Evolutionary conservation across 1,140 invertebrate genomes (phyloP), one percentile per base, ranked within the genome.

Genomic region (Ephestia elutella): DNA sequence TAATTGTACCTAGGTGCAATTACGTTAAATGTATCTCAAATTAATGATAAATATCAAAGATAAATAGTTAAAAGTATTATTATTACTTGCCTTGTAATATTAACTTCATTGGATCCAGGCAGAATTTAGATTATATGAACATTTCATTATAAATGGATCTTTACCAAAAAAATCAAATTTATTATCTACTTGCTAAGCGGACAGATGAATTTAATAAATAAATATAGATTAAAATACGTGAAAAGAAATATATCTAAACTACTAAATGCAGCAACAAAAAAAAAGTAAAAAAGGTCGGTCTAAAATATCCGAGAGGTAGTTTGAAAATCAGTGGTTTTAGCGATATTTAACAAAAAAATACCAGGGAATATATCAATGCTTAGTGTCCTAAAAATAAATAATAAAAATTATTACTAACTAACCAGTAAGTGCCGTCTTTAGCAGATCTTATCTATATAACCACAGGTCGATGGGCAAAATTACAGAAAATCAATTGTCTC

Each of bases 1-100:
- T 68, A 77, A 76, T 83, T 84, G 79, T 80, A 82, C 78, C 75
- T 77, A 81, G 75, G 78, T 82, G 80, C 77, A 71, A 74, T 70
- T 55, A 62, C 15, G 2, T 59, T 56, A 32, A 56, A 17, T 48
- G 32, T 35, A 35, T 11, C 32, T 35, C 32, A 35, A 25, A 7
- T n/a, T n/a, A n/a, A n/a, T 25, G 7, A 25, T 25, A 25, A 3
- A 25, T 25, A 25, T 25, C n/a, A n/a, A n/a, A 25, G 1, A 44
- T 44, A 28, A 15, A 53, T 28, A 54, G 13, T 53, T 19, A 48
- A 54, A 54, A 21, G 18, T 44, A 15, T 59, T 54, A 30, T 9
- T 44, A 44, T 17, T 15, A 44, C 15, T 2, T 44, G 38, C 13
- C n/a, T 44, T 44, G 38, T 44, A 44, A 44, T 44, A 44, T 15